These are phyloP conservation scores for Rhizomys pruinosus DNA, from an alignment of 2,113 vertebrate species.

Conservation along the genomic window DNA sequence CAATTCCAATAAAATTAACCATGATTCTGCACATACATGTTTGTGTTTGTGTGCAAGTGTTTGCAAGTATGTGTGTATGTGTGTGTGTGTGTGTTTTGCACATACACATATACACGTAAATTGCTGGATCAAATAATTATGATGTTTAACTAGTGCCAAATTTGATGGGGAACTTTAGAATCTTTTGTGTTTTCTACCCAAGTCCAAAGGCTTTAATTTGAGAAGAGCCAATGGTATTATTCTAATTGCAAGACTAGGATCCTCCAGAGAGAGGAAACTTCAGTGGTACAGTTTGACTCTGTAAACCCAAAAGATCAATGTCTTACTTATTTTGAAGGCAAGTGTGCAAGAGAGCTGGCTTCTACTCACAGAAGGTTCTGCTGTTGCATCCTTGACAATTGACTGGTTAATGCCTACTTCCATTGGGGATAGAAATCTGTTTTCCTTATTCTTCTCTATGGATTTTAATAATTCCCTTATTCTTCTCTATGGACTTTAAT, in stretches of 20 bases:
- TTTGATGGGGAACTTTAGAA: background rate
- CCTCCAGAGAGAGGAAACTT: background rate
- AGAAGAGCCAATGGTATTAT: fast-evolving
- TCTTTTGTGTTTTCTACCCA: background rate
- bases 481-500: background rate
- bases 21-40: background rate
- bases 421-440: background rate
- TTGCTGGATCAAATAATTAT: background rate
- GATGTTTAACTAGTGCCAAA: background rate
- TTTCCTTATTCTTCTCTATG: background rate
- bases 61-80: background rate
- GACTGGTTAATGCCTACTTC: background rate
- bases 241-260: background rate
- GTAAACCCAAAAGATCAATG: background rate
- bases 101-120: background rate
- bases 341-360: background rate
- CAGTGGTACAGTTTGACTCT: background rate
- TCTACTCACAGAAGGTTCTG: background rate
- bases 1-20: background rate
- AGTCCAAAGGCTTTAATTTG: background rate
- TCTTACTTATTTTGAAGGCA: background rate
- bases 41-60: background rate
- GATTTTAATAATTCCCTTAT: background rate
- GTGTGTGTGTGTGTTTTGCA: no score
- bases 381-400: background rate